A percentile compares a stretch with the other conserved stretches of the same genome.
These are phyloP conservation scores for Gymnodraco acuticeps DNA, from an alignment of 2,797 vertebrate species.

Conservation along the genomic window DNA sequence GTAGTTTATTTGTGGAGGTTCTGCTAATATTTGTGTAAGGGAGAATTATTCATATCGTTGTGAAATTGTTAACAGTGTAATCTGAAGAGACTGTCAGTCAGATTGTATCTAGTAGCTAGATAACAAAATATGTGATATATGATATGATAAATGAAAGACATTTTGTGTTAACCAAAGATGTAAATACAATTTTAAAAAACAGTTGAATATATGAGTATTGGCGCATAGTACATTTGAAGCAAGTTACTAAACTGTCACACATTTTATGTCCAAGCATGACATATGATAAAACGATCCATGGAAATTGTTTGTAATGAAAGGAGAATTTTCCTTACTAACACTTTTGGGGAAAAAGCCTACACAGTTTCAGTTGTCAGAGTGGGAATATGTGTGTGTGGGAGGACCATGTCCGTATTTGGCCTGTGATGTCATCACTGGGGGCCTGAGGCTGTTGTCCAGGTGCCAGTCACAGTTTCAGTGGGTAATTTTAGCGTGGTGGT, in stretches of 20 bases:
- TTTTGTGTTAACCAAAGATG: neutral
- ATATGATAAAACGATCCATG: neutral
- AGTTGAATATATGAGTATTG: neutral
- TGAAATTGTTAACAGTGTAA: neutral
- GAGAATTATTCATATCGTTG: neutral
- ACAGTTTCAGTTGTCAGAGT: conserved; percentile 10
- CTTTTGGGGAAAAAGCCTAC: neutral
- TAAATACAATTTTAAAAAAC: neutral
- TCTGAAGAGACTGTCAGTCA: neutral
- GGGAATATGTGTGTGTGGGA: neutral
- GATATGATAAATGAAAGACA: neutral
- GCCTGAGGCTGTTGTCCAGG: conserved; percentile 24
- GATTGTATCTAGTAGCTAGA: neutral
- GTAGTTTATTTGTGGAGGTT: neutral
- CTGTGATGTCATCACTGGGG: conserved; percentile 51
- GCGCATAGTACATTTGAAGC: neutral
- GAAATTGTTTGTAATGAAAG: neutral
- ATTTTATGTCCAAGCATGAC: neutral
- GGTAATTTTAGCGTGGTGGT: conserved; percentile 9
- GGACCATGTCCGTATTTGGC: conserved; percentile 21
- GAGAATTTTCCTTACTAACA: neutral
- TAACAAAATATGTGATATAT: neutral
- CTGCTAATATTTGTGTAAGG: neutral
- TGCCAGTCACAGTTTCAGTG: conserved; percentile 74
- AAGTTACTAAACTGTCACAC: neutral